Base-by-base conservation (phyloP, 1,140 invertebrate genomes). In the Saccostrea echinata region DNA sequence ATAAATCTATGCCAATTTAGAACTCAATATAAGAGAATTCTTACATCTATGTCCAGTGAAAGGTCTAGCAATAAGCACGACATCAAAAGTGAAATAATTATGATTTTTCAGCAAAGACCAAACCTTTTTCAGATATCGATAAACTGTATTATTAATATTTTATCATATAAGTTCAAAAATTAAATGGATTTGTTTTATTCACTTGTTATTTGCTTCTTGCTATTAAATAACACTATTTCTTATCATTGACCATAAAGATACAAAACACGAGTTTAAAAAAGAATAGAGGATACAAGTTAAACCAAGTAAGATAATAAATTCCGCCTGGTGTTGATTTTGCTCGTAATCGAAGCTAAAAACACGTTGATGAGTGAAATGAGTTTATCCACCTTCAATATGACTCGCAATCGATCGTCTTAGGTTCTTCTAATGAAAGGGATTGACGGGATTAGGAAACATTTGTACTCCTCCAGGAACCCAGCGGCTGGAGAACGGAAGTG, bases 341-440 rank as follows among this genome's bases (percentile, higher is more conserved):
- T 71, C 68, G 27, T 71, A 13, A 71, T 33, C 27, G 68, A 76
- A 76, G 13, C 68, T 76, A 76, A 30, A 64, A 76, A 35, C 68
- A 30, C 6, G 68, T 13, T 76, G 68, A 27, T 33, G 68, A 30
- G 68, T 76, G 24, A 16, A 12, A 30, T 16, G 68, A 76, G 68
- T 76, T 76, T 76, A 76, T 76, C 68, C 68, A 76, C 68, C 68
- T 76, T 18, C 68, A 76, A 33, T 35, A 27, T 33, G 68, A 76
- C 68, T 76, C 30, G 24, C 68, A 76, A 76, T 76, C 68, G 68
- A 76, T 76, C 27, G 68, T 30, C 68, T 16, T 33, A 13, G 68
- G 13, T 76, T 76, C 68, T 27, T 16, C 11, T 76, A 76, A 27
- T 18, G 24, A 30, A 33, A 33, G 11, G 68, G 68, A 76, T 76